Evolutionary conservation across 1,140 invertebrate species (phyloP).

Genomic region (Samia ricini): DNA sequence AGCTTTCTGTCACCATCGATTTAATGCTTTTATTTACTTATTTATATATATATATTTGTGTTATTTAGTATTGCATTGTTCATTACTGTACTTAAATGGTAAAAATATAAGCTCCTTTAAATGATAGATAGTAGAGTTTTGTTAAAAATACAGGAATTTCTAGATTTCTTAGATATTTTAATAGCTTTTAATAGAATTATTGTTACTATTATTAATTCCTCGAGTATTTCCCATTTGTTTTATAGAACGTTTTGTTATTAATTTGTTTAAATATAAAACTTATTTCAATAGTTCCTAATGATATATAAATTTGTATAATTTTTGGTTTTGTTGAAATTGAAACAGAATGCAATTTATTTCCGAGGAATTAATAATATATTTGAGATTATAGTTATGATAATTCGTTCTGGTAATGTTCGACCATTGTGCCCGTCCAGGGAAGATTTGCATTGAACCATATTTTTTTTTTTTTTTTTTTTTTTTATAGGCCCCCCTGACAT

Average conservation of each 20-base stretch:
- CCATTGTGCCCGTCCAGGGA: neutral
- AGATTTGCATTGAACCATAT: neutral
- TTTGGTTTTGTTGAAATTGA: neutral
- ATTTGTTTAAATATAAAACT: no score
- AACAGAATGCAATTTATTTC: no score
- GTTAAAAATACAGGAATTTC: neutral
- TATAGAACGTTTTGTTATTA: neutral
- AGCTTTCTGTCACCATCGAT: conserved; percentile 63
- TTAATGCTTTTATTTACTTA: conserved; percentile 44
- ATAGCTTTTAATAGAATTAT: neutral
- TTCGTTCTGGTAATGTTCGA: neutral
- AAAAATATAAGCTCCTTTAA: neutral
- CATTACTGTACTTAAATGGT: neutral
- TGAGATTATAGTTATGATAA: neutral
- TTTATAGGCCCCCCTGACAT: no score
- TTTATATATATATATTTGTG: conserved; percentile 26
- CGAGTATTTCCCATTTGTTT: neutral
- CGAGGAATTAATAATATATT: neutral
- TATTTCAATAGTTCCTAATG: no score
- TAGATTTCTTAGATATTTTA: neutral
- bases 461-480: no score
- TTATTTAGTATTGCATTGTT: conserved; percentile 25
- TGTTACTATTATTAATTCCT: neutral
- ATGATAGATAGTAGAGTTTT: neutral
- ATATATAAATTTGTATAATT: no score